Evolutionary conservation across 2,888 invertebrate genomes (phyloP), one percentile per base, ranked within the genome.

Genomic region (Lamproptera curius): DNA sequence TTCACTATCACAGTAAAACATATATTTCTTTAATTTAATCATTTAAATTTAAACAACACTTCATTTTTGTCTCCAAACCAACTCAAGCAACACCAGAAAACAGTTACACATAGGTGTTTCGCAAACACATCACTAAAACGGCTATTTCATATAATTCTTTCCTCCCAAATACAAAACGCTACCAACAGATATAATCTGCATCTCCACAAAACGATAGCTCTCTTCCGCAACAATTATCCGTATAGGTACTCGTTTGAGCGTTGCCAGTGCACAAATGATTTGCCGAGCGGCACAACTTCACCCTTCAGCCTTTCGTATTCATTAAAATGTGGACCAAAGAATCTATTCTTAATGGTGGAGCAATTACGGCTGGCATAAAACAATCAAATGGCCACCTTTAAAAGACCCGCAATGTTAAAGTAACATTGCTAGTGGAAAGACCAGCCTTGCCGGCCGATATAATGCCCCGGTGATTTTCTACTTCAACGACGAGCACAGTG

Each of bases 381-480:
- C 62, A 63, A 59, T 59, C 51, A 39, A 43, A 41, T 35, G 40
- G 34, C 49, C 44, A 35, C 5, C 9, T 11, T 9, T 28, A 35
- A 23, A 13, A 44, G 49, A 49, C 17, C 49, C 11, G 9, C n/a
- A n/a, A 2, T 0, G 2, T 15, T n/a, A 17, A 36, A 16, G 4
- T 0, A 8, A 20, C n/a, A 3, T 2, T 11, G 15, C 31, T 1
- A 1, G 10, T 5, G 2, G 37, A 23, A 34, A 35, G 51, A 17
- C 40, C 53, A 41, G 38, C 31, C 0, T 28, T 16, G 35, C 38
- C 46, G 52, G 45, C 42, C 37, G 17, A 37, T 46, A 42, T 62
- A 60, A 65, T 61, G 57, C 60, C 53, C 58, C 57, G 63, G 61
- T 59, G 61, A 66, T 67, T 67, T 67, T 63, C 59, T 65, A 67